These are phyloP conservation scores for Andrena fulva DNA, from an alignment of 2,888 invertebrate species.

Conservation along the genomic window DNA sequence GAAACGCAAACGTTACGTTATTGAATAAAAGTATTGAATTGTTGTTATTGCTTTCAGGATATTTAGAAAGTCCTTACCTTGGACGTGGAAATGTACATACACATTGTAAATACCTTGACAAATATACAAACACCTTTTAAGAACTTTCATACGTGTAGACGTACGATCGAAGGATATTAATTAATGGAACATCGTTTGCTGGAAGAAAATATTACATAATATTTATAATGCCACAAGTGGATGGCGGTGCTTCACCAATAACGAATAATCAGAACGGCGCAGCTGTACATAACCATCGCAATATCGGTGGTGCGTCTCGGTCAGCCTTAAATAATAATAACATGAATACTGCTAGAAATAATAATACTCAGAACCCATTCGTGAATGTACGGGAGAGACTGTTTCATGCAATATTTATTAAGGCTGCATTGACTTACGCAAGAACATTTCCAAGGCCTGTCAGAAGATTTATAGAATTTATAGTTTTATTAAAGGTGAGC, in stretches of 20 bases:
- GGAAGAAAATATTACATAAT: constrained; percentile 46
- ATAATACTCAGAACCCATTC: constrained; percentile 89
- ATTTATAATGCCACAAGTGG: constrained; percentile 77
- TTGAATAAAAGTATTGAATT: neutral
- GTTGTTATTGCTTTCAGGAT: constrained; percentile 55
- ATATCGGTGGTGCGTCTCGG: constrained; percentile 74
- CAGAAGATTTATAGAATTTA: constrained; percentile 93
- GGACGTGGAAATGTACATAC: constrained; percentile 46
- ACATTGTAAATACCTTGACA: neutral
- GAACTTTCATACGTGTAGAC: constrained; percentile 19
- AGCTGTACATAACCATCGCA: constrained; percentile 76
- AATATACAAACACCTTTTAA: constrained; percentile 28
- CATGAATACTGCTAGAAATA: constrained; percentile 81
- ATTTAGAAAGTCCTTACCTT: neutral
- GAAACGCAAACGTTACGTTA: neutral
- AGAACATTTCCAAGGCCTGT: constrained; percentile 94
- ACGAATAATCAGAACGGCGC: constrained; percentile 78
- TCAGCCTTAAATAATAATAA: constrained; percentile 77
- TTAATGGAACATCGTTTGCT: constrained; percentile 17
- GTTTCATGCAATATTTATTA: constrained; percentile 97
- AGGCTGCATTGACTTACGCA: constrained; percentile 96
- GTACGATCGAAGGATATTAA: constrained; percentile 34
- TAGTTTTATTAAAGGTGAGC: constrained; percentile 91
- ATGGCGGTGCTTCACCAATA: constrained; percentile 71
- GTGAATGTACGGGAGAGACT: constrained; percentile 95